Conservation (phyloP, 2,113 vertebrate species). For the Brienomyrus longianalis region DNA sequence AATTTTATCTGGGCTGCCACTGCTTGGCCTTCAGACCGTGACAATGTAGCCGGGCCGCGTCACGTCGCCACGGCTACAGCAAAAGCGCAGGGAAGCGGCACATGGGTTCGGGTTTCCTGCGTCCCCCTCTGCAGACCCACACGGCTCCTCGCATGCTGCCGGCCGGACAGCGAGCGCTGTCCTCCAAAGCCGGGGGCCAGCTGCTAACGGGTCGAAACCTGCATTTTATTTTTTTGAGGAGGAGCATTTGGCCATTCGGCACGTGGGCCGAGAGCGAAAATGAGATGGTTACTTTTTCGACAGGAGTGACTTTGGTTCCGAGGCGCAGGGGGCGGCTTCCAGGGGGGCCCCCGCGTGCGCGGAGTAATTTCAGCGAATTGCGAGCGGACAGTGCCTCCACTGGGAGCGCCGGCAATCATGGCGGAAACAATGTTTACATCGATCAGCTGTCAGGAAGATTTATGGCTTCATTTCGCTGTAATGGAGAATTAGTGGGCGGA, state of each 20-base stretch:
- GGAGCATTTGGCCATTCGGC: conserved; percentile 70
- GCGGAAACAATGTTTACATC: conserved; percentile 99
- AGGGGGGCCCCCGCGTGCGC: conserved; percentile 63
- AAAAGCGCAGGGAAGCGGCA: conserved; percentile 44
- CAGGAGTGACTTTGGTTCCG: conserved; percentile 72
- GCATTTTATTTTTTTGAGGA: conserved; percentile 46
- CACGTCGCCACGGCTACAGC: conserved; percentile 47
- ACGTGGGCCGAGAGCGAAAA: conserved; percentile 71
- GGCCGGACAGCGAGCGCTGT: conserved; percentile 52
- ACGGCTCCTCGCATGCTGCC: conserved; percentile 29
- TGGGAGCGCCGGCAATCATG: conserved; percentile 99
- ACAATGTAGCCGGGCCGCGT: conserved; percentile 55
- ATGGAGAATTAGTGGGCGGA: conserved; percentile 99
- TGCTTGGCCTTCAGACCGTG: conserved; percentile 71
- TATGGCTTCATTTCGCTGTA: conserved; percentile 99
- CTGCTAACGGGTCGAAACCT: conserved; percentile 51
- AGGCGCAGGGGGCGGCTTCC: conserved; percentile 55
- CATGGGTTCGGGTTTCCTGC: conserved; percentile 39
- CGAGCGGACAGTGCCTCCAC: conserved; percentile 96
- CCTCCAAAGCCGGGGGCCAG: conserved; percentile 44
- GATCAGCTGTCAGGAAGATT: conserved; percentile 99
- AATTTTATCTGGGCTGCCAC: conserved; percentile 80
- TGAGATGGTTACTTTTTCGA: conserved; percentile 83
- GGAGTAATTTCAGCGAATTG: conserved; percentile 95
- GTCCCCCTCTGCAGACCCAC: conserved; percentile 49